Evolutionary conservation across 2,888 invertebrate genomes (phyloP).

Genomic region (Tubulanus polymorphus): DNA sequence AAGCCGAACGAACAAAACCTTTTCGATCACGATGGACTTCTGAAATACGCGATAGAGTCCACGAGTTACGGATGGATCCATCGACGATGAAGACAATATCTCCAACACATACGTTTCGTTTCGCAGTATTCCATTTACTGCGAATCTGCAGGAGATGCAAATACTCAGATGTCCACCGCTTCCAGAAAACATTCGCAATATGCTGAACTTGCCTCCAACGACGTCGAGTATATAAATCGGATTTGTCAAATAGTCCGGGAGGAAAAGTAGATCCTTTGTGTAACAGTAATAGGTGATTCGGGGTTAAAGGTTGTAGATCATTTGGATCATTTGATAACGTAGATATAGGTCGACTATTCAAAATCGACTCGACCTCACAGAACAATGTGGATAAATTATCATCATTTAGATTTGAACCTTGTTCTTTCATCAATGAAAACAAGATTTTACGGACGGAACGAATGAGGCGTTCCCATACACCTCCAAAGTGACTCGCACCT

Average conservation of each 20-base stretch:
- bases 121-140: background rate
- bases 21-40: background rate
- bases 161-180: conserved; percentile 6
- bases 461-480: background rate
- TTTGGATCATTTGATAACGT: conserved; percentile 16
- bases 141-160: conserved; percentile 2
- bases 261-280: background rate
- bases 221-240: background rate
- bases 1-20: conserved; percentile 2
- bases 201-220: conserved; percentile 8
- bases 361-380: conserved; percentile 17
- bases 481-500: background rate
- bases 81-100: conserved; percentile 8
- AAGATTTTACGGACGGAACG: background rate
- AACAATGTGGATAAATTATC: conserved; percentile 18
- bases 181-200: conserved; percentile 8
- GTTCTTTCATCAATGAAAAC: background rate
- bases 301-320: conserved; percentile 19
- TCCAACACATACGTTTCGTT: background rate
- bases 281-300: conserved; percentile 19
- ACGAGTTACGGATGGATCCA: background rate
- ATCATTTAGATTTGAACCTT: conserved; percentile 19
- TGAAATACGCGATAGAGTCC: background rate
- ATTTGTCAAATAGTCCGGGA: conserved; percentile 6
- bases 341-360: conserved; percentile 22